These are phyloP conservation scores for Daphoenositta chrysoptera DNA, from an alignment of 2,113 vertebrate species.

Conservation along the genomic window DNA sequence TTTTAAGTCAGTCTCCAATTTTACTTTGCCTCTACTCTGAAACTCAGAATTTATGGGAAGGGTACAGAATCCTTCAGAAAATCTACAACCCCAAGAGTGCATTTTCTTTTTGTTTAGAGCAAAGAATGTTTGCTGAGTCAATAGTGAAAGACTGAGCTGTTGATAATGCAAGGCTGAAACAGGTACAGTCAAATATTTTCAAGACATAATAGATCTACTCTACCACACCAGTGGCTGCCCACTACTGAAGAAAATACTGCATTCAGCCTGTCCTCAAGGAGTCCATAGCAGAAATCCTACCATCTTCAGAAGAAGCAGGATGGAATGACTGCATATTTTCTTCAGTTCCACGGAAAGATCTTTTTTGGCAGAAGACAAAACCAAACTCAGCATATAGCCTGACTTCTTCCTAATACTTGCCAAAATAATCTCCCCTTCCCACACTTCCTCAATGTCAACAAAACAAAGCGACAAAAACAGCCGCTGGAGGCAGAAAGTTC, in stretches of 20 bases:
- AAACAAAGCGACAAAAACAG: background rate
- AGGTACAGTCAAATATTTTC: background rate
- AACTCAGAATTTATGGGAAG: background rate
- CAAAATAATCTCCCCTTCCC: background rate
- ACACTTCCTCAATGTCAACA: background rate
- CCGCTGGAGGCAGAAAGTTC: background rate
- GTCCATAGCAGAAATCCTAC: background rate
- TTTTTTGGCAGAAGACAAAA: background rate
- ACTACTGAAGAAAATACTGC: background rate
- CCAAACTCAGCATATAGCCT: background rate
- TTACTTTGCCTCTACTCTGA: background rate
- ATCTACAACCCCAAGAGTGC: background rate
- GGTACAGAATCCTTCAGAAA: background rate
- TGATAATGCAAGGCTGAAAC: background rate
- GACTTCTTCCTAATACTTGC: background rate
- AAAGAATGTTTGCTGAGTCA: background rate
- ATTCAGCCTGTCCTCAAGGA: background rate
- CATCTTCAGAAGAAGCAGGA: background rate
- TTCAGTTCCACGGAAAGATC: background rate
- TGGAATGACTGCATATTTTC: background rate
- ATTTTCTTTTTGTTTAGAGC: background rate
- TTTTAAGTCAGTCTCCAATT: background rate
- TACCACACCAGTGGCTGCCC: background rate
- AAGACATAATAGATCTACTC: background rate
- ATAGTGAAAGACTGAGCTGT: background rate